A percentile compares a stretch with the other conserved stretches of the same genome.
Evolutionary conservation across 2,113 vertebrate species (phyloP).

Genomic region (Cygnus buccinator): DNA sequence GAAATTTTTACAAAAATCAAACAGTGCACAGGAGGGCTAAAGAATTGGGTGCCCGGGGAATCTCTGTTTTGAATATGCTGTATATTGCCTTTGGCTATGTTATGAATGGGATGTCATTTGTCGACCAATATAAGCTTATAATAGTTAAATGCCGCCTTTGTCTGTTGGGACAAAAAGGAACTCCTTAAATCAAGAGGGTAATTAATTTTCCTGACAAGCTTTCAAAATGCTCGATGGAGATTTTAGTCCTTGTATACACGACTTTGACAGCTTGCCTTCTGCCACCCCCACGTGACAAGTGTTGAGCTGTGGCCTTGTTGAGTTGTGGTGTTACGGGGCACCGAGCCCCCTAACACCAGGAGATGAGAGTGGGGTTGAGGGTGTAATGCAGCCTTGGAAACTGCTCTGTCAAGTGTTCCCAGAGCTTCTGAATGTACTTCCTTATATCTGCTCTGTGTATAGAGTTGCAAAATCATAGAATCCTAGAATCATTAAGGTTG

Average conservation of each 20-base stretch:
- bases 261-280: conserved; percentile 62
- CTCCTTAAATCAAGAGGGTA: conserved; percentile 73
- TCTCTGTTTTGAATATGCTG: neutral
- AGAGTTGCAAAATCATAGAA: neutral
- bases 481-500: too few relatives aligned
- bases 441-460: neutral
- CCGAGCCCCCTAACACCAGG: neutral
- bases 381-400: neutral
- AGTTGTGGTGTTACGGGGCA: neutral
- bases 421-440: neutral
- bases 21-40: neutral
- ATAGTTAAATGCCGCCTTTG: conserved; percentile 71
- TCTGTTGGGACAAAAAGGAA: conserved; percentile 56
- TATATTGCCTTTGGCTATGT: neutral
- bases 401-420: neutral
- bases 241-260: conserved; percentile 65
- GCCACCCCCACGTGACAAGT: conserved; percentile 33
- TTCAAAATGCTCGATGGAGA: conserved; percentile 72
- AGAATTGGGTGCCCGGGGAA: neutral
- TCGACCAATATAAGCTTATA: conserved; percentile 35
- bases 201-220: conserved; percentile 77
- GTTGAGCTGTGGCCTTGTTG: neutral
- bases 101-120: conserved; percentile 21
- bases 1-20: neutral
- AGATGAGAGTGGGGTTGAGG: neutral